phyloP scores from a whole-genome alignment of 2,113 vertebrate genomes.

The Microtus oregoni region DNA sequence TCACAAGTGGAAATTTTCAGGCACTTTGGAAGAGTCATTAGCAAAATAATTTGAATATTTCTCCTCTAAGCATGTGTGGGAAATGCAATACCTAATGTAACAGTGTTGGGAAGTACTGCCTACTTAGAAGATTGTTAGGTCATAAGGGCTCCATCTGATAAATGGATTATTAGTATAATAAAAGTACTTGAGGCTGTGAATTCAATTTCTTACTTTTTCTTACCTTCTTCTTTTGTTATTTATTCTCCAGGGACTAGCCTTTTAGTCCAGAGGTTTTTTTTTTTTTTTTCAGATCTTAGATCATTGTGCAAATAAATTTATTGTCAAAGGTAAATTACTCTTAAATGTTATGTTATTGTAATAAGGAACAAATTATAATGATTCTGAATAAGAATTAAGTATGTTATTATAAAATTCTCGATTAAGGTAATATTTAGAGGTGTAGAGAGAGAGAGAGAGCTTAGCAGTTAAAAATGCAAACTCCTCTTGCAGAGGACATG shows the following conservation, averaged over 20 bases:
- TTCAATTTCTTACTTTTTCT: background rate
- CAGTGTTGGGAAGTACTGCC: background rate
- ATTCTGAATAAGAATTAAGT: background rate
- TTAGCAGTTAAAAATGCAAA: too few relatives aligned
- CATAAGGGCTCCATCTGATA: background rate
- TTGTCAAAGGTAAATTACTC: background rate
- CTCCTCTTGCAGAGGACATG: background rate
- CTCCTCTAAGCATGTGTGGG: background rate
- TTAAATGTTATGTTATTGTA: background rate
- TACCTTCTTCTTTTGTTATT: background rate
- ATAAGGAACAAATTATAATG: background rate
- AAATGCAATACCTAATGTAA: background rate
- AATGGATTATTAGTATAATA: background rate
- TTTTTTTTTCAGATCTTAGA: background rate
- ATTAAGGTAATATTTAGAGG: background rate
- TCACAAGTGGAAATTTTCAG: background rate
- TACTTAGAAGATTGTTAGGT: background rate
- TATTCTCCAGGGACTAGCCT: rapidly evolving
- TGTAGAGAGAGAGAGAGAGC: background rate
- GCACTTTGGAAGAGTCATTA: background rate
- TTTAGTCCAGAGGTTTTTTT: background rate
- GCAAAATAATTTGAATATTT: background rate
- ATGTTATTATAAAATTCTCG: background rate
- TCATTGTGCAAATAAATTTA: background rate
- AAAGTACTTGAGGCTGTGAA: background rate